Evolutionary conservation across 2,113 vertebrate genomes (phyloP), one percentile per base, ranked within the genome.

Genomic region (Indicator maculatus): DNA sequence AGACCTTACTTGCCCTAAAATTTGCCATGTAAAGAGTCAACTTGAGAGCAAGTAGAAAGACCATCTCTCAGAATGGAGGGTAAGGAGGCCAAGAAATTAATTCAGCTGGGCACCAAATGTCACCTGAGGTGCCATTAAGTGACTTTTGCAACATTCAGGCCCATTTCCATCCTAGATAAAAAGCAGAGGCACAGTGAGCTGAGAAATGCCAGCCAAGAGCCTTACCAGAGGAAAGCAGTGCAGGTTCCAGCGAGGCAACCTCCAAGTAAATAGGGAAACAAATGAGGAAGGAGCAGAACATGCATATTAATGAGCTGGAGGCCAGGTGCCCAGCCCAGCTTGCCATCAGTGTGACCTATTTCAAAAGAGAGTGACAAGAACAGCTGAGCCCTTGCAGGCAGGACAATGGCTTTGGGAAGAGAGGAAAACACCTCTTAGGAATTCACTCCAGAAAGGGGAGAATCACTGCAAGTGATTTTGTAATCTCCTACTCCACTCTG

Each of bases 181-280:
- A 96, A 80, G 3, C 19, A 56, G 63, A 91, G 95, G 85, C 2
- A 3, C 70, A 91, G 45, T 3, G 24, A 91, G 83, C 56, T 64
- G 79, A 94, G 91, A 93, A 95, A 88, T 88, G 60, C 61, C 80
- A 93, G 93, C 86, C 95, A 89, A 88, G 90, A 80, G 47, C 74
- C 59, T 88, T 91, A 92, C 89, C 82, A 85, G 74, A 86, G 86
- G 91, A 93, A 92, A 86, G 28, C 74, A 73, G 65, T 52, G 83
- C 89, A 93, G 96, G 78, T 95, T 97, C 83, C 70, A 96, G 61
- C 0, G 3, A 95, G 93, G 70, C 15, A 31, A 92, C 93, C 97
- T 97, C 93, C 95, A 95, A 97, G 93, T 92, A 96, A 93, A 96
- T 47, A 84, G 50, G 70, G 79, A 74, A 96, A 96, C 33, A 92